Conservation (phyloP, 2,797 vertebrate genomes). For the Neosilurus mollespiculum region DNA sequence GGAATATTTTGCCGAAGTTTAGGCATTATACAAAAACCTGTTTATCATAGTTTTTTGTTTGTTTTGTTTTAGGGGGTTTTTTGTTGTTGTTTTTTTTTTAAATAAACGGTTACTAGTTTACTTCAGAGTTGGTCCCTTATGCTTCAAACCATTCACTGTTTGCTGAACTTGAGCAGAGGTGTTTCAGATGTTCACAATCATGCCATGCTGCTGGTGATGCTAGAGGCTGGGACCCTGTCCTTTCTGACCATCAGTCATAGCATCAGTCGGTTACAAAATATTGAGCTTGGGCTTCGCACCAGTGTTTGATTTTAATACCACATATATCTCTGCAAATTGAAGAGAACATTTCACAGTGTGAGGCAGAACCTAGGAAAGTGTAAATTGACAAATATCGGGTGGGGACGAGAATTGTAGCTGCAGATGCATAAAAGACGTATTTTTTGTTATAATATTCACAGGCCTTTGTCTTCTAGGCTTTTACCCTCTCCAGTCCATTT, state of each 20-base stretch:
- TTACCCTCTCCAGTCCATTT: conserved; percentile 63
- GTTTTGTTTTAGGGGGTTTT: neutral
- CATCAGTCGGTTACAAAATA: conserved; percentile 4
- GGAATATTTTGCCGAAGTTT: conserved; percentile 72
- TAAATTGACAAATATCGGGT: neutral
- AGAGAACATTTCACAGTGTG: conserved; percentile 34
- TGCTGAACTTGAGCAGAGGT: conserved; percentile 5
- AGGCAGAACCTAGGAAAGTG: conserved; percentile 23
- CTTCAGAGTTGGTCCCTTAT: conserved; percentile 44
- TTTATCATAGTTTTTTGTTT: conserved; percentile 44
- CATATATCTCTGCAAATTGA: conserved; percentile 35
- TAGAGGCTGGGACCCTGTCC: conserved; percentile 22
- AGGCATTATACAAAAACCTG: conserved; percentile 54
- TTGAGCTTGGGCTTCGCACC: conserved; percentile 40
- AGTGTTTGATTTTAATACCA: conserved; percentile 57
- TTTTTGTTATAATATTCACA: conserved; percentile 58
- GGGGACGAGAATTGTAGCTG: conserved; percentile 48
- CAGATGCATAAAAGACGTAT: conserved; percentile 65
- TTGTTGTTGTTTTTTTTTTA: conserved; percentile 25
- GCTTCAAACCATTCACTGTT: conserved; percentile 41
- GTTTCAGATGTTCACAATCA: conserved; percentile 39
- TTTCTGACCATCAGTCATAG: conserved; percentile 37
- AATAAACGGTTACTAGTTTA: conserved; percentile 62
- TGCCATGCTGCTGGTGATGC: conserved; percentile 49
- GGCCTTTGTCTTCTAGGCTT: conserved; percentile 45